Evolutionary conservation across 2,888 invertebrate species (phyloP), one percentile per base, ranked within the genome.

Genomic region (Dicyrtomina minuta): DNA sequence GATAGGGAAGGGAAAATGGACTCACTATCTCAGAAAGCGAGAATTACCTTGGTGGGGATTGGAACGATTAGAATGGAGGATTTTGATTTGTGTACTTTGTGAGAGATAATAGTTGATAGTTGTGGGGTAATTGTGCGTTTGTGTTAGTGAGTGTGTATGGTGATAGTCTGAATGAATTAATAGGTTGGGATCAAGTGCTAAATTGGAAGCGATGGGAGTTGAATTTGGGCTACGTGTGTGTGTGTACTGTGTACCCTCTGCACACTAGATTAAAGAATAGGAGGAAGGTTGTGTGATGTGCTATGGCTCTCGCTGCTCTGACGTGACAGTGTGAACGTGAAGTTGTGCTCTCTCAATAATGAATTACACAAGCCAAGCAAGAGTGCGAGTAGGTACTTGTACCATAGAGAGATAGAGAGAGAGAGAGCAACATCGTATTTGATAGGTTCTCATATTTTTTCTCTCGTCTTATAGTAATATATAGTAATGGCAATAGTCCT

Each of bases 101-200:
- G 33, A 33, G 8, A 33, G 33, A 51, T 51, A 20, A 24, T 51
- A 17, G 12, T 15, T 46, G n/a, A 46, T 46, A 12, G 58, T 33
- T 59, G 59, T 59, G n/a, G 53, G 20, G 56, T 56, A 27, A 27
- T 17, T 26, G 26, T 27, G n/a, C n/a, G n/a, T n/a, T n/a, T n/a
- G n/a, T n/a, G n/a, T n/a, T n/a, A n/a, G n/a, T n/a, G n/a, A n/a
- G n/a, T n/a, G 51, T 53, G n/a, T 22, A 8, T 22, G 8, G 60
- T 60, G 13, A 12, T 62, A 49, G 62, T 62, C 46, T 62, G 62
- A 49, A 46, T 46, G 49, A 62, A 62, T 62, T 62, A 62, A 62
- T 62, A 62, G 62, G 62, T 46, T 62, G 62, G 49, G 33, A n/a
- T 46, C 24, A 27, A 27, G 62, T 62, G 49, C 62, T 49, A 62